Conservation (phyloP, 2,888 invertebrate genomes). For the Leucoma salicis region DNA sequence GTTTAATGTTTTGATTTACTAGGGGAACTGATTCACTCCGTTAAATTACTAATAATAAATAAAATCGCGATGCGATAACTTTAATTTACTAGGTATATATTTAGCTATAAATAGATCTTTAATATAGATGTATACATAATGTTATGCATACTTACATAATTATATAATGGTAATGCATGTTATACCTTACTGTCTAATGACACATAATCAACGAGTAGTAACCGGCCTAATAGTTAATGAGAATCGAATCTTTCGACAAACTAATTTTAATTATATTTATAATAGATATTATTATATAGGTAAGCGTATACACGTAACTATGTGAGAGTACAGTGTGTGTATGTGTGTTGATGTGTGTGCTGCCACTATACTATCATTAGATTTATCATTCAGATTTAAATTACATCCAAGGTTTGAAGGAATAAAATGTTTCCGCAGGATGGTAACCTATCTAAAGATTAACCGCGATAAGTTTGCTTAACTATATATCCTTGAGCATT, state of each 20-base stretch:
- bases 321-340: background rate
- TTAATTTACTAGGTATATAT: too few species aligned
- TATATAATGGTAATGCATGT: constrained; percentile 11
- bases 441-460: too few species aligned
- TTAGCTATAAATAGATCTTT: background rate
- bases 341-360: too few species aligned
- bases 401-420: too few species aligned
- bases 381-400: too few species aligned
- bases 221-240: constrained; percentile 77
- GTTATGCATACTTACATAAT: background rate
- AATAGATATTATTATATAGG: background rate
- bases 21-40: background rate
- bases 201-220: constrained; percentile 73
- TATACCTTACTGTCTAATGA: constrained; percentile 9
- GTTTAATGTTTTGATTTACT: background rate
- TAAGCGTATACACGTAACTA: background rate
- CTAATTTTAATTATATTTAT: constrained; percentile 13
- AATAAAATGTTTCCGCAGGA: too few species aligned
- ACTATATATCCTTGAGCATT: too few species aligned
- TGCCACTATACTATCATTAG: too few species aligned
- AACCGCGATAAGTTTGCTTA: too few species aligned
- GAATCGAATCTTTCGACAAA: constrained; percentile 33
- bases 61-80: too few species aligned
- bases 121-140: background rate
- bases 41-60: background rate